Base-by-base conservation (phyloP, 2,113 vertebrate species). In the Urocynchramus pylzowi region DNA sequence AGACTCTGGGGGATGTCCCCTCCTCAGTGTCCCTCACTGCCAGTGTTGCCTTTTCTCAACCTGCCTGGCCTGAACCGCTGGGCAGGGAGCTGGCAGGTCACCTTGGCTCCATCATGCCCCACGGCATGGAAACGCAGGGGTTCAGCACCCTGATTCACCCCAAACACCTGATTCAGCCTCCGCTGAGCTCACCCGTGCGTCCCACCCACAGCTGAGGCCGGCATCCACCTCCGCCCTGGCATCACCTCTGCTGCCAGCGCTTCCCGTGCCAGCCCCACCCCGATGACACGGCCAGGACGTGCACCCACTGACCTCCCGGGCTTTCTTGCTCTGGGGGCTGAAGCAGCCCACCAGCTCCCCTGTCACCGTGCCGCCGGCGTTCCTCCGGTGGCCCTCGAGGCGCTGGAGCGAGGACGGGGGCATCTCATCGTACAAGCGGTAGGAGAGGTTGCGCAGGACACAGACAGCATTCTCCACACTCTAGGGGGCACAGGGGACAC, bases 391-490 rank as follows among this genome's bases (percentile, higher is more conserved):
- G 16, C 99, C 99, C 67, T 99, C 99, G 20, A 99, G 97, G 50
- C 98, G 98, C 89, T 98, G 98, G 10, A 98, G 98, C 4, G 98
- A 98, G 1, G 99, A 99, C 0, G 98, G 98, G 1, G 99, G 99
- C 91, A 99, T 99, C 97, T 99, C 99, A 0, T 98, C 97, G 20
- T 99, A 99, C 67, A 99, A 98, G 90, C 99, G 99, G 95, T 99
- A 99, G 78, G 99, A 99, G 94, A 99, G 98, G 97, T 99, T 99
- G 84, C 99, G 98, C 97, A 99, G 97, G 50, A 99, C 98, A 5
- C 99, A 99, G 84, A 99, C 95, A 0, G 98, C 98, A 0, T 99
- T 99, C 97, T 99, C 99, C 94, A 99, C 98, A 2, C 99, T 99
- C 99, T 99, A 85, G 2, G 21, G 60, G 39, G 20, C 6, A 85